phyloP scores from a whole-genome alignment of 2,888 invertebrate genomes.

The Pteria penguin region DNA sequence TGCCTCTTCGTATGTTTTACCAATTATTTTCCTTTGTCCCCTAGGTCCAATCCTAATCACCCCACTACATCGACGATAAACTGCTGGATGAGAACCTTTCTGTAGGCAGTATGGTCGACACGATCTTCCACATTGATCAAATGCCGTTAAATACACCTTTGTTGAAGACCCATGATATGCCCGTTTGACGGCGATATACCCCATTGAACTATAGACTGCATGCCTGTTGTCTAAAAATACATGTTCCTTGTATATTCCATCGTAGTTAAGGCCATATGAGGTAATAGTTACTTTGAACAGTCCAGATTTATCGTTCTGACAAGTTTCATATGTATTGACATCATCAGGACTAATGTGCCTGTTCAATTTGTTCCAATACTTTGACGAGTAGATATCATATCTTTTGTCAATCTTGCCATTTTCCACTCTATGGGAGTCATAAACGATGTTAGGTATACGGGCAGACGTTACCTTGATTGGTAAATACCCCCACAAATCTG shows the following conservation, averaged over 20 bases:
- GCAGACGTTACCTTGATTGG: no score
- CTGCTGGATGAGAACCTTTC: no score
- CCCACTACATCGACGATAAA: slow-evolving; percentile 53
- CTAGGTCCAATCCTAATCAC: slow-evolving; percentile 50
- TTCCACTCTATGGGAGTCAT: no score
- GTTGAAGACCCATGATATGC: slow-evolving; percentile 33
- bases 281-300: slow-evolving; percentile 49
- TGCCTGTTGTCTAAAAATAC: no score
- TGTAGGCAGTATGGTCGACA: slow-evolving; percentile 54
- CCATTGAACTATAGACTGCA: slow-evolving; percentile 51
- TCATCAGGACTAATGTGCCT: no score
- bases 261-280: slow-evolving; percentile 56
- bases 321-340: neutral
- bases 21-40: slow-evolving; percentile 45
- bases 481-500: no score
- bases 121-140: slow-evolving; percentile 57
- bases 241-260: slow-evolving; percentile 56
- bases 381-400: no score
- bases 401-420: no score
- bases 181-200: slow-evolving; percentile 56
- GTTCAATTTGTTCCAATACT: no score
- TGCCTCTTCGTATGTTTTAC: slow-evolving; percentile 43
- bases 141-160: slow-evolving; percentile 49
- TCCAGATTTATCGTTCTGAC: slow-evolving; percentile 19
- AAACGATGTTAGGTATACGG: no score